phyloP scores from a whole-genome alignment of 2,113 vertebrate species.

The Ptilonorhynchus violaceus region DNA sequence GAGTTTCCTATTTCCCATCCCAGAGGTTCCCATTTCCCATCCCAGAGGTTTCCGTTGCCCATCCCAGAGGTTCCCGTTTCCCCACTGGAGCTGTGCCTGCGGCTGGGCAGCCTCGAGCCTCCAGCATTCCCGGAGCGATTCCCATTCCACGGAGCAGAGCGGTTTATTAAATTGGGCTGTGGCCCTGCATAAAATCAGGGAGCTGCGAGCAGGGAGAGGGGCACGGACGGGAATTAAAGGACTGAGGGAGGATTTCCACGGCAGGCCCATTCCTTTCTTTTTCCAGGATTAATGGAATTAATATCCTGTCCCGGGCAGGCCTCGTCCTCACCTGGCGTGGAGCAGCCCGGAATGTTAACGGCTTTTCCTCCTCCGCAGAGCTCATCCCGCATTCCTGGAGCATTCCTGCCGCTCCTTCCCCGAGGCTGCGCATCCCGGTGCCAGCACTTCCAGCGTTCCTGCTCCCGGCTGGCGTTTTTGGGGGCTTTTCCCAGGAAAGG shows the following conservation, averaged over 20 bases:
- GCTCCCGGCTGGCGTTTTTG: fast-evolving
- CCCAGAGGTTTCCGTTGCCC: no score
- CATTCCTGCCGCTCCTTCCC: neutral
- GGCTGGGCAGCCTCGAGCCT: no score
- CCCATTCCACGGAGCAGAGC: no score
- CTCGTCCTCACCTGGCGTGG: neutral
- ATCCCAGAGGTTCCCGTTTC: no score
- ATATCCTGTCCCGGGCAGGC: neutral
- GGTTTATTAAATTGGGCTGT: neutral
- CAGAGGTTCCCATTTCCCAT: no score
- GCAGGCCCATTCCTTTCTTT: neutral
- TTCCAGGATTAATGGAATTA: constrained; percentile 56
- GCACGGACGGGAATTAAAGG: constrained; percentile 40
- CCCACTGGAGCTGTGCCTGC: no score
- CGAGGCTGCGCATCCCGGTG: neutral
- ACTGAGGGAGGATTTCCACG: constrained; percentile 35
- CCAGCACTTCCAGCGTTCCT: fast-evolving
- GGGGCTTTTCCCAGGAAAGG: neutral
- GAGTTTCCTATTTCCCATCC: no score
- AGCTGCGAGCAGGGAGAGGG: neutral
- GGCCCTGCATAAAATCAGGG: constrained; percentile 60
- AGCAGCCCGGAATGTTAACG: constrained; percentile 11
- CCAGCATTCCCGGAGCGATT: no score
- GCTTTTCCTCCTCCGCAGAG: neutral
- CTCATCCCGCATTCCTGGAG: neutral